These are phyloP conservation scores for Anarrhichthys ocellatus DNA, from an alignment of 2,113 vertebrate genomes.

Conservation along the genomic window DNA sequence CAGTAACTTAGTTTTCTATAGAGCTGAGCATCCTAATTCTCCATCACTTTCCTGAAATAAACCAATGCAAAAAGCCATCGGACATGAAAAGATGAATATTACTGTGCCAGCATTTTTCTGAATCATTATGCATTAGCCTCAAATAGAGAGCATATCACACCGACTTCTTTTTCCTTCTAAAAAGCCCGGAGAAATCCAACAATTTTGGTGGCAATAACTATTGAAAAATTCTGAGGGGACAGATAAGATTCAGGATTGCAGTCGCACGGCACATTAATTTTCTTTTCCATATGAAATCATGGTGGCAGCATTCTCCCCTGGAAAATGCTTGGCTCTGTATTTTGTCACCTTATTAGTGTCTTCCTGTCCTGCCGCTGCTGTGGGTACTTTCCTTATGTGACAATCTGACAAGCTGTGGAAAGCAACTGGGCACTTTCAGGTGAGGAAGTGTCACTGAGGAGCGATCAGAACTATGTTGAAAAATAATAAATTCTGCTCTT, in stretches of 20 bases:
- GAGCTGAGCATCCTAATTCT: conserved; percentile 19
- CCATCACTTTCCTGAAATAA: conserved; percentile 43
- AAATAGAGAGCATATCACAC: conserved; percentile 49
- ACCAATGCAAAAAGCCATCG: conserved; percentile 34
- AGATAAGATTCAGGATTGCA: conserved; percentile 72
- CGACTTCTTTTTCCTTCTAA: conserved; percentile 15
- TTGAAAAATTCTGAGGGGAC: conserved; percentile 62
- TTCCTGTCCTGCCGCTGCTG: conserved; percentile 65
- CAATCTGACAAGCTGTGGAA: conserved; percentile 68
- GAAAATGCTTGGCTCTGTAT: conserved; percentile 77
- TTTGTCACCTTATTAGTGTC: conserved; percentile 81
- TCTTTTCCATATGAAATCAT: conserved; percentile 66
- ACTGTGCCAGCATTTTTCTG: conserved; percentile 52
- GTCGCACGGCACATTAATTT: conserved; percentile 65
- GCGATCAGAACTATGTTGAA: conserved; percentile 40
- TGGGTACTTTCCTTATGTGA: conserved; percentile 68
- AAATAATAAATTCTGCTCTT: conserved; percentile 58
- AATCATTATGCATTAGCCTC: conserved; percentile 69
- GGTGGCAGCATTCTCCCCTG: conserved; percentile 61
- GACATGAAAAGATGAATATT: conserved; percentile 52
- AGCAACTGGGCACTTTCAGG: conserved; percentile 66
- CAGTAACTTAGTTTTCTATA: conserved; percentile 9
- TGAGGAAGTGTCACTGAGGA: conserved; percentile 65
- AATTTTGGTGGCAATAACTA: conserved; percentile 61
- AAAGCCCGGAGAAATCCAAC: conserved; percentile 63